These are phyloP conservation scores for Eupeodes luniger DNA, from an alignment of 2,888 invertebrate genomes.

Conservation along the genomic window DNA sequence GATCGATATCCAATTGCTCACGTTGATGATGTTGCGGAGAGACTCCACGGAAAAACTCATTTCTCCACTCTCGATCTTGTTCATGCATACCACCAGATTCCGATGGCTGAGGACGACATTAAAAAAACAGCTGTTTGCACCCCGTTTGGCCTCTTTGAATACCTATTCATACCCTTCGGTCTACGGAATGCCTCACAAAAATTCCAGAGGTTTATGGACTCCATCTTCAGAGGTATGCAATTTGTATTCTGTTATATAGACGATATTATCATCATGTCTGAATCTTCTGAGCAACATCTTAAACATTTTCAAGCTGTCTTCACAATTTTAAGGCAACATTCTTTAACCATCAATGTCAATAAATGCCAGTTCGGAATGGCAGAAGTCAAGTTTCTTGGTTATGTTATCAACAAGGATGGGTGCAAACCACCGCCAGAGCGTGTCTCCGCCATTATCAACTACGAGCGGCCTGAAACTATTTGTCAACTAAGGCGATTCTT, in stretches of 20 bases:
- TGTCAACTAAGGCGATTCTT: conserved; percentile 59
- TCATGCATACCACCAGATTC: conserved; percentile 81
- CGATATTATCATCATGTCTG: conserved; percentile 78
- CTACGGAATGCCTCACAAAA: conserved; percentile 81
- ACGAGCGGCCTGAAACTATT: conserved; percentile 49
- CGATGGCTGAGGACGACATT: conserved; percentile 79
- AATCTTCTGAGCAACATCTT: conserved; percentile 67
- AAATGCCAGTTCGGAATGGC: too few relatives aligned
- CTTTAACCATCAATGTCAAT: conserved; percentile 76
- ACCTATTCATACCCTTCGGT: conserved; percentile 77
- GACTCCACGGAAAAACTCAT: too few relatives aligned
- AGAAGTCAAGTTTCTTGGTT: conserved; percentile 45
- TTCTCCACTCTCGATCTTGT: conserved; percentile 73
- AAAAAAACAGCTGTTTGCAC: conserved; percentile 81
- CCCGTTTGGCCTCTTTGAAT: conserved; percentile 81
- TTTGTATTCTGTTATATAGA: conserved; percentile 79
- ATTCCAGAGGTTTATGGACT: conserved; percentile 77
- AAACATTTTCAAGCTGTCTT: conserved; percentile 75
- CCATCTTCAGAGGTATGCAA: conserved; percentile 70
- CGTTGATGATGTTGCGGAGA: not conserved
- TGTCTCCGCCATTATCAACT: conserved; percentile 60
- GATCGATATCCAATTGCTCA: conserved; percentile 79
- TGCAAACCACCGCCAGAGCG: conserved; percentile 61
- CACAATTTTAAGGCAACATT: conserved; percentile 71
- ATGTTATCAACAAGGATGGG: conserved; percentile 19